Evolutionary conservation across 2,888 invertebrate genomes (phyloP), one percentile per base, ranked within the genome.

Genomic region (Drosophila maculinotata): DNA sequence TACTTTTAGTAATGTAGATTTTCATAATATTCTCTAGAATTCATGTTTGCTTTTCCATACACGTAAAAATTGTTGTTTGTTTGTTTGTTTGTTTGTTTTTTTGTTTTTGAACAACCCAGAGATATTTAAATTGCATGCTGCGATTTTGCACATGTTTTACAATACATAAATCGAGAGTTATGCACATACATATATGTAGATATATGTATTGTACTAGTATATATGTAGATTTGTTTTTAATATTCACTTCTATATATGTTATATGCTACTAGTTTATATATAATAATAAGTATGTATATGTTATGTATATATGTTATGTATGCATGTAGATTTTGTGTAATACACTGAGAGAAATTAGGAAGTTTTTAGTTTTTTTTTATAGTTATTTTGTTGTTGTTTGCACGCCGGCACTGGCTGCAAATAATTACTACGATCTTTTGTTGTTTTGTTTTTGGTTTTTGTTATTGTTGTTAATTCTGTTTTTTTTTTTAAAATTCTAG

Each of bases 291-390:
- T 60, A 42, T 26, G 52, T 59, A 75, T 72, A 42, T 59, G 63
- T 59, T 75, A 36, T 59, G 41, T 65, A 62, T 62, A 58, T 64
- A 57, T 67, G 52, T 56, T 62, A 36, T 60, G 63, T 69, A 59
- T 64, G 65, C 54, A 47, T 69, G 60, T 70, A 41, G 53, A 70
- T 62, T 58, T 72, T 73, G 70, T 67, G 57, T 72, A 81, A 77
- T 90, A 89, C 89, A 90, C 90, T 90, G 90, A 90, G 90, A 90
- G 87, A 90, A 89, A 90, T 85, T 89, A 90, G 90, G 90, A 90
- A 90, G 90, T 90, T 69, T 63, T 67, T 68, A 70, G 54, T 66
- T 57, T 41, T 38, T 59, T n/a, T n/a, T 31, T n/a, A 30, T 45
- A 58, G 52, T 72, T 66, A 44, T 57, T 52, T 54, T 44, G 25